phyloP scores from a whole-genome alignment of 2,888 invertebrate species.

The Venusia cambrica region DNA sequence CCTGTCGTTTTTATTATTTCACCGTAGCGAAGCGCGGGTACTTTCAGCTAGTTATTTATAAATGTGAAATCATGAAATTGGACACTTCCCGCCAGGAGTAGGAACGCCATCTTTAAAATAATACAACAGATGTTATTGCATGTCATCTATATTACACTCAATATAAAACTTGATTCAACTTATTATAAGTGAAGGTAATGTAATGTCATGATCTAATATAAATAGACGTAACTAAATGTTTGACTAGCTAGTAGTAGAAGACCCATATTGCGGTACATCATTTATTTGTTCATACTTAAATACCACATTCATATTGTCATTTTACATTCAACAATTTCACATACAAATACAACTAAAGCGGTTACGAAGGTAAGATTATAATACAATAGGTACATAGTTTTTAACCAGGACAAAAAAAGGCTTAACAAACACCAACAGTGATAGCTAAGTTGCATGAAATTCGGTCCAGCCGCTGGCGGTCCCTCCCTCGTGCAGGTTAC shows the following conservation, averaged over 20 bases:
- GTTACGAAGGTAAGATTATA: too few relatives aligned
- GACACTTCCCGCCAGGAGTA: too few relatives aligned
- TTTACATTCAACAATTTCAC: constrained; percentile 24
- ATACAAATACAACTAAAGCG: constrained; percentile 12
- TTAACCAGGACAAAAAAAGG: constrained; percentile 15
- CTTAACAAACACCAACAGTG: constrained; percentile 2
- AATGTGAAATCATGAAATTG: too few relatives aligned
- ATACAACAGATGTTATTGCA: constrained; percentile 37
- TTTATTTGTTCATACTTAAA: constrained; percentile 12
- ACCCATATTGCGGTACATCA: constrained; percentile 16
- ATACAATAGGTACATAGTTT: constrained; percentile 7
- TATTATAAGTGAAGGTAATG: constrained; percentile 41
- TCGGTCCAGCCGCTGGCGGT: constrained; percentile 5
- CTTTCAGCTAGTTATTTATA: too few relatives aligned
- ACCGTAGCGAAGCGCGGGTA: too few relatives aligned
- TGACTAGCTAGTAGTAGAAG: constrained; percentile 55
- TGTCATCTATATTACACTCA: constrained; percentile 58
- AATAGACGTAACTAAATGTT: constrained; percentile 42
- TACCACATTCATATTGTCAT: constrained; percentile 26
- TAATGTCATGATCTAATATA: constrained; percentile 41
- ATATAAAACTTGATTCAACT: constrained; percentile 54
- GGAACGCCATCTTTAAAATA: too few relatives aligned
- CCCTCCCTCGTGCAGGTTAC: neutral
- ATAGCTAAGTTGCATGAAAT: constrained; percentile 6
- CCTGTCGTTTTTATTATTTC: too few relatives aligned